phyloP scores from a whole-genome alignment of 2,113 vertebrate species.

The Anolis carolinensis region DNA sequence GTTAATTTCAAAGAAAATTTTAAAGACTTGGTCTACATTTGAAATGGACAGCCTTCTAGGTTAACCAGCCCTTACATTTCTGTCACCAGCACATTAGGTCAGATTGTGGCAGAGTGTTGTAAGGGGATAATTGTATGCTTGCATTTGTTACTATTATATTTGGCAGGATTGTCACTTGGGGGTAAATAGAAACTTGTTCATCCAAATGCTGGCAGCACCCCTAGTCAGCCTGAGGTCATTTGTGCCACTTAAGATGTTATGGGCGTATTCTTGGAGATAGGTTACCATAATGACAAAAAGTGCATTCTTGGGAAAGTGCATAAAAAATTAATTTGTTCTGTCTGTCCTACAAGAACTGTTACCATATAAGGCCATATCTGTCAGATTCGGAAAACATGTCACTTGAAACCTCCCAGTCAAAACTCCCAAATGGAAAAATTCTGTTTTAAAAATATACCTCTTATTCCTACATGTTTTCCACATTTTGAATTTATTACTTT shows the following conservation, averaged over 20 bases:
- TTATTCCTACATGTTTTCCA: no score
- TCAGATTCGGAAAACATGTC: slow-evolving; percentile 31
- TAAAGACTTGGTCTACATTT: background rate
- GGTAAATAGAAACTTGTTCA: slow-evolving; percentile 46
- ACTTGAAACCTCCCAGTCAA: slow-evolving; percentile 50
- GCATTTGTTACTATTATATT: slow-evolving; percentile 25
- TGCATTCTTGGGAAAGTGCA: background rate
- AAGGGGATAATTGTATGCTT: slow-evolving; percentile 4
- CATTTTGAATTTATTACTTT: no score
- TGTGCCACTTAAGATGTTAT: background rate
- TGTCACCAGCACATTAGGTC: fast-evolving
- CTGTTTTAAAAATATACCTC: no score
- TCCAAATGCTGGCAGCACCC: slow-evolving; percentile 47
- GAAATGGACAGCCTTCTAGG: background rate
- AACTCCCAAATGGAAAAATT: no score
- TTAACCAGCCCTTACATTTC: background rate
- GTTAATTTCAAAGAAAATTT: background rate
- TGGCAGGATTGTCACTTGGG: slow-evolving; percentile 18
- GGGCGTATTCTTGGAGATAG: fast-evolving
- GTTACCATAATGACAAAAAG: fast-evolving
- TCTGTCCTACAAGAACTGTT: background rate
- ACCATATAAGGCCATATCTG: slow-evolving; percentile 36
- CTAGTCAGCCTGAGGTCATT: slow-evolving; percentile 12
- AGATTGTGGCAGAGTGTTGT: background rate
- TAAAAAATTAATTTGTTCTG: background rate